These are phyloP conservation scores for Goniozus legneri DNA, from an alignment of 1,140 invertebrate species.

Conservation along the genomic window DNA sequence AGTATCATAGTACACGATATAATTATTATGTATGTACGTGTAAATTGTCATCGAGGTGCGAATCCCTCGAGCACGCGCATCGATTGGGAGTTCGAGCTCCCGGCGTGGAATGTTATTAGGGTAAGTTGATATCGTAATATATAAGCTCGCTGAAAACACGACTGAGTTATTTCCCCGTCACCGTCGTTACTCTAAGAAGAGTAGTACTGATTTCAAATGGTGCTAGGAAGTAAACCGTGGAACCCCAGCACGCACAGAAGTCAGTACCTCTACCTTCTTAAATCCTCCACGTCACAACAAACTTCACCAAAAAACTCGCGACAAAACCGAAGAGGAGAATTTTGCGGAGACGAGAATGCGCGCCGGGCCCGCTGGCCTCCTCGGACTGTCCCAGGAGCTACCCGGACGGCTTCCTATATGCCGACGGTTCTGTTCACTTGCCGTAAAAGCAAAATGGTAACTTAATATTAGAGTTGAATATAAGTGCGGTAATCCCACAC, in stretches of 20 bases:
- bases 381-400: slow-evolving; percentile 48
- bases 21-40: no score
- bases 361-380: slow-evolving; percentile 35
- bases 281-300: no score
- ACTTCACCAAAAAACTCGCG: no score
- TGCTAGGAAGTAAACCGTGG: slow-evolving; percentile 47
- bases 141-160: no score
- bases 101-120: no score
- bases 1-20: not conserved
- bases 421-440: slow-evolving; percentile 55
- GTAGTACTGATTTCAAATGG: slow-evolving; percentile 57
- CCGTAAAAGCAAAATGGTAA: slow-evolving; percentile 56
- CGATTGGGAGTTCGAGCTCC: no score
- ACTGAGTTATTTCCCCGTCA: no score
- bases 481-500: slow-evolving; percentile 55
- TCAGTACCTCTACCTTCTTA: slow-evolving; percentile 52
- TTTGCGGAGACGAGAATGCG: slow-evolving; percentile 9
- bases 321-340: not conserved
- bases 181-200: no score
- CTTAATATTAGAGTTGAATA: slow-evolving; percentile 55
- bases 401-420: slow-evolving; percentile 56
- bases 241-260: slow-evolving; percentile 55
- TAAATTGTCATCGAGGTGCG: no score
- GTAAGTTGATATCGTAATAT: no score
- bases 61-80: no score